phyloP scores from a whole-genome alignment of 1,140 invertebrate species.

The Caenorhabditis inopinata region DNA sequence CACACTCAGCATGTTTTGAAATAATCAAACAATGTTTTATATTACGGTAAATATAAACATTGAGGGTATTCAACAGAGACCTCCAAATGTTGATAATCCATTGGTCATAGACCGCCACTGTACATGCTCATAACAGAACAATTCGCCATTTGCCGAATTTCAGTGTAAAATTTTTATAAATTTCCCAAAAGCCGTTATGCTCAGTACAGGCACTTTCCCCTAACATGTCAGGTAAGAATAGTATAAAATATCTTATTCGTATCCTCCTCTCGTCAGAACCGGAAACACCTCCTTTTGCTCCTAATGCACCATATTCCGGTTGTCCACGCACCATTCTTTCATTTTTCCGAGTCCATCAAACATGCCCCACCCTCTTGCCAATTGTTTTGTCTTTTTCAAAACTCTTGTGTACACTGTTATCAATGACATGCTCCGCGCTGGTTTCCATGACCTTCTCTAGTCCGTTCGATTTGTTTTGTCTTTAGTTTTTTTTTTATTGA shows the following conservation, averaged over 20 bases:
- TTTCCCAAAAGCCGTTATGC: too few relatives aligned
- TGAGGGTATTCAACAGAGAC: too few relatives aligned
- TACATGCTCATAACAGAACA: too few relatives aligned
- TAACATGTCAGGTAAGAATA: too few relatives aligned
- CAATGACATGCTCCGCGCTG: not conserved
- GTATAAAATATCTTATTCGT: not conserved
- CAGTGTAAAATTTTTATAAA: too few relatives aligned
- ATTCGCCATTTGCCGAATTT: too few relatives aligned
- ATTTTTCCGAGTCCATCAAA: not conserved
- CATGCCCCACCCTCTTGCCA: not conserved
- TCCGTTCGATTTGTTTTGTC: not conserved
- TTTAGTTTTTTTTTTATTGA: not conserved
- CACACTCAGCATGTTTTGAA: too few relatives aligned
- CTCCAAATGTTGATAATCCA: too few relatives aligned
- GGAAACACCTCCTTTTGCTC: not conserved
- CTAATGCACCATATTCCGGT: slow-evolving; percentile 21
- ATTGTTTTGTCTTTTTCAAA: not conserved
- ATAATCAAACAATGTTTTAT: too few relatives aligned
- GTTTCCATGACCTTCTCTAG: slow-evolving; percentile 3
- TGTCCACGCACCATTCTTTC: not conserved
- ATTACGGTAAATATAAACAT: too few relatives aligned
- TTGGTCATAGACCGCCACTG: too few relatives aligned
- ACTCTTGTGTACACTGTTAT: slow-evolving; percentile 31
- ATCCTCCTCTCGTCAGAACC: not conserved
- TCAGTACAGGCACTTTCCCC: too few relatives aligned